phyloP scores from a whole-genome alignment of 2,797 vertebrate species.

The Thripadectes ignobilis region DNA sequence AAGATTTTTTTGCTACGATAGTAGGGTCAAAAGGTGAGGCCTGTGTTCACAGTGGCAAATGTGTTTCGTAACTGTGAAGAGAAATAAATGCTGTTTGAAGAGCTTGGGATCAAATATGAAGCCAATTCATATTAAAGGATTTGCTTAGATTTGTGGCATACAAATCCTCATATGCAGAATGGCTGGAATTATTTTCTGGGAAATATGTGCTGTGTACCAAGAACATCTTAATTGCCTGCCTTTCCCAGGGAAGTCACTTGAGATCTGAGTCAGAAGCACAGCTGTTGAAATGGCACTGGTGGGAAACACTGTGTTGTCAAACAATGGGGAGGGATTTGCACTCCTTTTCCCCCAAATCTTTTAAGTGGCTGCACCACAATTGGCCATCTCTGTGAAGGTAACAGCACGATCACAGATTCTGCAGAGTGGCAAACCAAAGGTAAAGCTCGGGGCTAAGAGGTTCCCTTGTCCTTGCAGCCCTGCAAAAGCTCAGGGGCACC shows the following conservation, averaged over 20 bases:
- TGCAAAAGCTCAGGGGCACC: slow-evolving; percentile 80
- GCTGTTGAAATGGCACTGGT: background rate
- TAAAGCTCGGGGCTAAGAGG: background rate
- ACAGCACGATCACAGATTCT: background rate
- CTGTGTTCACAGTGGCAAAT: background rate
- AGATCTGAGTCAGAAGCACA: background rate
- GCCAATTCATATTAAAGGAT: slow-evolving; percentile 43
- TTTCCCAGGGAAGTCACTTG: background rate
- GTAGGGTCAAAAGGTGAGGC: background rate
- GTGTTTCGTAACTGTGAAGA: background rate
- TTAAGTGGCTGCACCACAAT: background rate
- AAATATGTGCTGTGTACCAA: background rate
- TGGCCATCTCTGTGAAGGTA: background rate
- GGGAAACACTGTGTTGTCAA: background rate
- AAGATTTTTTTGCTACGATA: background rate
- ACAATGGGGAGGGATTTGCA: background rate
- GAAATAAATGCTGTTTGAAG: background rate
- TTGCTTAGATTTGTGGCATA: slow-evolving; percentile 33
- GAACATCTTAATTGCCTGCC: background rate
- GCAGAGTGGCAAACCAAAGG: background rate
- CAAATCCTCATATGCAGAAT: background rate
- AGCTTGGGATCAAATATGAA: slow-evolving; percentile 5
- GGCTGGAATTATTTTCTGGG: background rate
- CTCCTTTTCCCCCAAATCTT: background rate
- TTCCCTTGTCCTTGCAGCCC: slow-evolving; percentile 71